A percentile compares a stretch with the other conserved stretches of the same genome.
phyloP scores from a whole-genome alignment of 2,888 invertebrate species.

The Netelia virgata region DNA sequence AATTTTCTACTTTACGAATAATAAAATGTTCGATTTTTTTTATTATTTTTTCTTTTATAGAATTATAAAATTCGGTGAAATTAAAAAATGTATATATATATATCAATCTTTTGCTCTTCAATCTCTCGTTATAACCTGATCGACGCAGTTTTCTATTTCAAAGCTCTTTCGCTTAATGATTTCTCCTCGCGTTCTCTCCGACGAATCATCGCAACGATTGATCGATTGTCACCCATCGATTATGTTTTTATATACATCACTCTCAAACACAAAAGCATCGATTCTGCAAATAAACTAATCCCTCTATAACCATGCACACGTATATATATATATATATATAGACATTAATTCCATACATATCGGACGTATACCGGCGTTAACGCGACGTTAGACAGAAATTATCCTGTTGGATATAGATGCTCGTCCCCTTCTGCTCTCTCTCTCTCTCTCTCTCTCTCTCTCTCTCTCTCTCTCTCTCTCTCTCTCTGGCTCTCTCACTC shows the following conservation, averaged over 20 bases:
- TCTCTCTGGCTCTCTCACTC: background rate
- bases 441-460: constrained; percentile 11
- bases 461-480: constrained; percentile 21
- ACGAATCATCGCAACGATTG: background rate
- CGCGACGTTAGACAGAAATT: constrained; percentile 52
- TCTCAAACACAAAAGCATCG: background rate
- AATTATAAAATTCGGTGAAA: no score
- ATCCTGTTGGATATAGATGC: constrained; percentile 26
- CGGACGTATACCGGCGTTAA: constrained; percentile 11
- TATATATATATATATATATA: constrained; percentile 26
- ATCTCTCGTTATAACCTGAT: background rate
- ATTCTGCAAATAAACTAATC: background rate
- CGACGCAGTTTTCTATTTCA: background rate
- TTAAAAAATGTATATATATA: no score
- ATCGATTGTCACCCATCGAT: background rate
- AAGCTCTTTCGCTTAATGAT: background rate
- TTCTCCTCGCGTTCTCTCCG: background rate
- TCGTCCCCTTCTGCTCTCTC: background rate
- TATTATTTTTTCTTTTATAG: no score
- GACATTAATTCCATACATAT: constrained; percentile 10
- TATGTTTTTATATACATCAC: background rate
- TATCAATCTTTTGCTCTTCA: no score
- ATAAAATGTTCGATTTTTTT: no score
- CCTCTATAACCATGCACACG: background rate
- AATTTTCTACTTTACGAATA: no score